Evolutionary conservation across 2,888 invertebrate genomes (phyloP).

Genomic region (Limnephilus auricula): DNA sequence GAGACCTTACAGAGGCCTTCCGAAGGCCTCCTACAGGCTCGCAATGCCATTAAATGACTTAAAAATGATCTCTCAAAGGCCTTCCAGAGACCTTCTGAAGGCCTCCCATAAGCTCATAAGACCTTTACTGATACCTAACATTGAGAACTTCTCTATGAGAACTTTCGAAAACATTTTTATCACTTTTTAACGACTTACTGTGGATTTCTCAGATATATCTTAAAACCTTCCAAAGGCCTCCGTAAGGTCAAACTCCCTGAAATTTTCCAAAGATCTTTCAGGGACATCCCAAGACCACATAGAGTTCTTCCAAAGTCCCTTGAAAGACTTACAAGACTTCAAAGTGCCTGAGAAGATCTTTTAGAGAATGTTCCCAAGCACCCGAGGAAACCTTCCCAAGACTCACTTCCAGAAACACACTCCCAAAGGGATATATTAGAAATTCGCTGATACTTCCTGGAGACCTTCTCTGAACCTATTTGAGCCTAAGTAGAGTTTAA

Average conservation of each 20-base stretch:
- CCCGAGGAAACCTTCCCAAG: background rate
- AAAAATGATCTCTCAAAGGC: background rate
- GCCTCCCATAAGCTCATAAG: too few species aligned
- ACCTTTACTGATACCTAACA: too few species aligned
- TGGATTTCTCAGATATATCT: background rate
- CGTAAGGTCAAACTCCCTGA: too few species aligned
- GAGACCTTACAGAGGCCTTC: background rate
- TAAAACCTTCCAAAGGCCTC: background rate
- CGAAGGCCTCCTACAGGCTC: background rate
- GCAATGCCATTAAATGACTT: background rate
- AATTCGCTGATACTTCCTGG: too few species aligned
- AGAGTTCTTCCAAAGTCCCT: background rate
- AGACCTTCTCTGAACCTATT: background rate
- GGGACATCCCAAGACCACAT: background rate
- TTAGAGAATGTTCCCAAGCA: background rate
- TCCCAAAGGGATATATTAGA: background rate
- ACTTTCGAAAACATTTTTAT: background rate
- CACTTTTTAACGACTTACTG: background rate
- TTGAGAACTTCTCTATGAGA: background rate
- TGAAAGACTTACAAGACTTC: background rate
- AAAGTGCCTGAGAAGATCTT: background rate
- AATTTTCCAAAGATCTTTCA: background rate
- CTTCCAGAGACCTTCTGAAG: background rate
- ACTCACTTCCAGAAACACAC: background rate
- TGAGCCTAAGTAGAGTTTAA: too few species aligned